Evolutionary conservation across 2,888 invertebrate species (phyloP).

Genomic region (Leucophora obtusa): DNA sequence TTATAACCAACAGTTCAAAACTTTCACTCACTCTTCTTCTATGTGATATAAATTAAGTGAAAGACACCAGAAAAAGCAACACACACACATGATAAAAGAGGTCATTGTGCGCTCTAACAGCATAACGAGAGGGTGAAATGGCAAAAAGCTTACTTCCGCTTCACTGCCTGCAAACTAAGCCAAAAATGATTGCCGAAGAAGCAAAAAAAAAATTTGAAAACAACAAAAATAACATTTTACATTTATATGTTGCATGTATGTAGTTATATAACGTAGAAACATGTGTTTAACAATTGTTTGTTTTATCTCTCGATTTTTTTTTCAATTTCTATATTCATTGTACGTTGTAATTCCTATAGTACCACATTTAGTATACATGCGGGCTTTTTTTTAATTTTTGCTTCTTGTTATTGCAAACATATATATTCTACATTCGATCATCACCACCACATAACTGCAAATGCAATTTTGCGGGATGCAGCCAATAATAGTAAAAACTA

Average conservation of each 20-base stretch:
- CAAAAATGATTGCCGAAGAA: constrained; percentile 14
- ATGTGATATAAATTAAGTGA: neutral
- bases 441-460: constrained; percentile 33
- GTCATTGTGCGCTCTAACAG: constrained; percentile 65
- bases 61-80: neutral
- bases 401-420: neutral
- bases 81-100: constrained; percentile 54
- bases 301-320: constrained; percentile 19
- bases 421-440: constrained; percentile 30
- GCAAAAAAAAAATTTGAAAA: constrained; percentile 4
- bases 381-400: neutral
- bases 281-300: constrained; percentile 49
- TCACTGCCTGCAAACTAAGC: constrained; percentile 51
- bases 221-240: constrained; percentile 8
- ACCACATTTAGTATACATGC: constrained; percentile 13
- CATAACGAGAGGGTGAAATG: constrained; percentile 53
- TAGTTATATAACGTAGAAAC: constrained; percentile 19
- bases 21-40: neutral
- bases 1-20: neutral
- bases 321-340: constrained; percentile 10
- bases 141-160: constrained; percentile 59
- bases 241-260: constrained; percentile 20
- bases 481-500: constrained; percentile 40
- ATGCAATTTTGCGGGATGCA: constrained; percentile 43
- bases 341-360: constrained; percentile 20